phyloP scores from a whole-genome alignment of 2,797 vertebrate species.

The Acanthurus tractus region DNA sequence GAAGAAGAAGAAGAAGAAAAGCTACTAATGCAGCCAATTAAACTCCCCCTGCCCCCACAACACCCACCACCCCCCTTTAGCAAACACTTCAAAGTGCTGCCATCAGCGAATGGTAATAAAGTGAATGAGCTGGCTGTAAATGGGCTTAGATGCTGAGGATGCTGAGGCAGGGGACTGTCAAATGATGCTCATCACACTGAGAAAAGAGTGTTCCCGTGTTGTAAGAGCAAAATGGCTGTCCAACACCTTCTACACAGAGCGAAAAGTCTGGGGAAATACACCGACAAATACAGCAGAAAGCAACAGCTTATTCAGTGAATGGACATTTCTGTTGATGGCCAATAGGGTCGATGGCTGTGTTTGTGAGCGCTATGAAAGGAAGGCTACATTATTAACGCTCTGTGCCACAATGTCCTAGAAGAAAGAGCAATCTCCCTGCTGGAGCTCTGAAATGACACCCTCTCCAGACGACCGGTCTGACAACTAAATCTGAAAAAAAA shows the following conservation, averaged over 20 bases:
- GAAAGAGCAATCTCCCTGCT: constrained; percentile 70
- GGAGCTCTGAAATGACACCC: constrained; percentile 69
- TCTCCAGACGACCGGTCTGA: constrained; percentile 59
- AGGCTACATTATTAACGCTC: constrained; percentile 62
- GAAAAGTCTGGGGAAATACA: constrained; percentile 21
- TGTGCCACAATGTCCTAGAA: constrained; percentile 63
- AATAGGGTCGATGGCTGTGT: constrained; percentile 55
- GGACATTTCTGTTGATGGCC: constrained; percentile 64
- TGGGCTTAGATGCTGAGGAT: constrained; percentile 60
- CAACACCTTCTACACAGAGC: constrained; percentile 22
- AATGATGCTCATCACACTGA: constrained; percentile 67
- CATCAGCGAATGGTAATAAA: constrained; percentile 77
- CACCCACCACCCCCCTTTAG: constrained; percentile 30
- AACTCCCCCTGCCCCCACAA: constrained; percentile 36
- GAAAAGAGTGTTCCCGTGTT: constrained; percentile 51
- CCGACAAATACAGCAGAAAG: constrained; percentile 28
- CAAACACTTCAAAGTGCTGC: constrained; percentile 79
- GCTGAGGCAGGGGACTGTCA: constrained; percentile 72
- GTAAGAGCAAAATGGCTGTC: constrained; percentile 46
- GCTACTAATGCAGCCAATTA: constrained; percentile 78
- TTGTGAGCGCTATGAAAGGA: constrained; percentile 40
- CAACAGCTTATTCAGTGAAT: constrained; percentile 30
- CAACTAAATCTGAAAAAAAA: constrained; percentile 67
- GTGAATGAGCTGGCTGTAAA: constrained; percentile 72
- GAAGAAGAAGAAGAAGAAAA: constrained; percentile 60